Evolutionary conservation across 2,888 invertebrate species (phyloP).

Genomic region (Drosophila limbata): DNA sequence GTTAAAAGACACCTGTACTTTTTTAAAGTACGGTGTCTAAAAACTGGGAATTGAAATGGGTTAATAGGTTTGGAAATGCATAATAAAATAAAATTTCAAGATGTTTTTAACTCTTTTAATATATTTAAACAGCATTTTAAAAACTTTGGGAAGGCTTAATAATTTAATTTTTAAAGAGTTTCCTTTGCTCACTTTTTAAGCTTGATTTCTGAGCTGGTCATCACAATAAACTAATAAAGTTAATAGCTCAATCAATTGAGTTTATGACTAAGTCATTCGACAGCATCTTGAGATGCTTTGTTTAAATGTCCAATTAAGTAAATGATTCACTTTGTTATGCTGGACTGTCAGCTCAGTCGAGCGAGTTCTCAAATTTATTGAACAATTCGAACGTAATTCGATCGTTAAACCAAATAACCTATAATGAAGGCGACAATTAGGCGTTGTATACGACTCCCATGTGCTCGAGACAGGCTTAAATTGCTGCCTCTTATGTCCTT

Average conservation of each 20-base stretch:
- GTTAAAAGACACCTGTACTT: too few relatives aligned
- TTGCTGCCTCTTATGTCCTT: neutral
- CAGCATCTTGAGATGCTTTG: neutral
- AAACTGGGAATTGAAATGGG: neutral
- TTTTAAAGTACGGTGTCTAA: too few relatives aligned
- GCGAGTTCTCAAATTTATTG: conserved; percentile 29
- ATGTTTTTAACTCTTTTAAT: neutral
- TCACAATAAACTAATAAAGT: neutral
- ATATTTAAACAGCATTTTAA: neutral
- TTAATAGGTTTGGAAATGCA: neutral
- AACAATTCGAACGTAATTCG: conserved; percentile 34
- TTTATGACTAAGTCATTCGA: conserved; percentile 31
- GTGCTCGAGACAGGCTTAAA: neutral
- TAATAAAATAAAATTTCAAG: neutral
- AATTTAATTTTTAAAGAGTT: neutral
- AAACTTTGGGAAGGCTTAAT: neutral
- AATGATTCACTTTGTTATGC: conserved; percentile 35
- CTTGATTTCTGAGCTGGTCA: neutral
- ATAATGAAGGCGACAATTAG: conserved; percentile 29
- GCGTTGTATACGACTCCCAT: neutral
- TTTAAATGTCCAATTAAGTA: conserved; percentile 39
- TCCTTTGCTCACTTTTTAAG: too few relatives aligned
- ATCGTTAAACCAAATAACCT: conserved; percentile 33
- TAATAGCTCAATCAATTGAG: conserved; percentile 16
- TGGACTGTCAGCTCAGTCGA: neutral